phyloP scores from a whole-genome alignment of 2,888 invertebrate species.

The Lithophane leautieri region DNA sequence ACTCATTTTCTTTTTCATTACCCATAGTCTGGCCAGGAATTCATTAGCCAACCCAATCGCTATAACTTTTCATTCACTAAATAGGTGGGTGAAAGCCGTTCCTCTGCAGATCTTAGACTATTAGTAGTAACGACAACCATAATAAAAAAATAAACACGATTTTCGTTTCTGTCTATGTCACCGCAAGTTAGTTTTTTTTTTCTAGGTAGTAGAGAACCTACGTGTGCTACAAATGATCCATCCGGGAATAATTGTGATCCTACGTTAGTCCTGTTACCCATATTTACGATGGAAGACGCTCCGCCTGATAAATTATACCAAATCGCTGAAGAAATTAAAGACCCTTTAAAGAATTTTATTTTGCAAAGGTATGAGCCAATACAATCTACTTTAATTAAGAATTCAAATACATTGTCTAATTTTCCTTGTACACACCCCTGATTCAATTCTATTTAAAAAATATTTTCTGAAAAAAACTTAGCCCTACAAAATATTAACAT shows the following conservation, averaged over 20 bases:
- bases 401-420: too few relatives aligned
- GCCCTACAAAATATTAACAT: neutral
- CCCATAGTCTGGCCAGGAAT: too few relatives aligned
- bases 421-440: too few relatives aligned
- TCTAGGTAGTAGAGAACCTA: neutral
- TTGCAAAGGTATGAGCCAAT: constrained; percentile 42
- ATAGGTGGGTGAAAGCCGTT: too few relatives aligned
- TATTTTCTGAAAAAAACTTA: neutral
- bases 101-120: too few relatives aligned
- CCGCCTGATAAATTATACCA: constrained; percentile 72
- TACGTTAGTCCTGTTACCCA: constrained; percentile 78
- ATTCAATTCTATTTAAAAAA: neutral
- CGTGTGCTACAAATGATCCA: constrained; percentile 41
- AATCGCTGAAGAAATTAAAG: constrained; percentile 16
- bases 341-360: constrained; percentile 40
- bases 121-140: too few relatives aligned
- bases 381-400: too few relatives aligned
- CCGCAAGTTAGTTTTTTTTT: neutral
- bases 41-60: too few relatives aligned
- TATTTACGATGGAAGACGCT: constrained; percentile 81
- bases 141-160: too few relatives aligned
- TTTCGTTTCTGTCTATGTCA: too few relatives aligned
- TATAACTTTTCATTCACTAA: too few relatives aligned
- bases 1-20: too few relatives aligned
- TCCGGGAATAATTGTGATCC: constrained; percentile 73